Percentiles rank a stretch among this genome's conserved stretches.
These are phyloP conservation scores for Heteromyza rotundicornis DNA, from an alignment of 2,888 invertebrate species.

Conservation along the genomic window DNA sequence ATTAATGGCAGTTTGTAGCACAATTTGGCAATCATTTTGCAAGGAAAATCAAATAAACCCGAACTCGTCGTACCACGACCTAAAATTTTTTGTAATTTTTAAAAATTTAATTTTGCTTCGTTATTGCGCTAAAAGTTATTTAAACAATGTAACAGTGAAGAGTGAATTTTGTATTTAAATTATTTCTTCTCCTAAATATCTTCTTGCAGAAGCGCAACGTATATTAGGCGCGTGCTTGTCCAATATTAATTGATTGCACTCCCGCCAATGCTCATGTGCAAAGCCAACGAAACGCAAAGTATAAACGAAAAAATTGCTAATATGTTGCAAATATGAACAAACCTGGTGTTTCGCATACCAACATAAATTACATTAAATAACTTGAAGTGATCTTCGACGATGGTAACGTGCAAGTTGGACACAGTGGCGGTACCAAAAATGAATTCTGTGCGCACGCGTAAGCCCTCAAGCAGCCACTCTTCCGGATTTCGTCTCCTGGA, in stretches of 20 bases:
- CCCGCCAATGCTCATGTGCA: not conserved
- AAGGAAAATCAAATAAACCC: too few species aligned
- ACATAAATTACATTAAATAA: not conserved
- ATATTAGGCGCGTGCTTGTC: not conserved
- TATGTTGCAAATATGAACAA: not conserved
- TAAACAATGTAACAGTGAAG: too few species aligned
- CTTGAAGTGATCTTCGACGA: constrained; percentile 37
- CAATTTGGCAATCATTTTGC: too few species aligned
- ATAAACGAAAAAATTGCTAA: not conserved
- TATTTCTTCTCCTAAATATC: not conserved
- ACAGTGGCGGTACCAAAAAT: constrained; percentile 57
- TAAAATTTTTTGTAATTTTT: too few species aligned
- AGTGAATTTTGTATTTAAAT: not conserved
- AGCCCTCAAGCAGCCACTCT: constrained; percentile 54
- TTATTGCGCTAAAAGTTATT: too few species aligned
- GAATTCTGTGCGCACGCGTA: constrained; percentile 49
- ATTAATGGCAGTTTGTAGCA: too few species aligned
- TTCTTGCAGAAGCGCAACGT: not conserved
- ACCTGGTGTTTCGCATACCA: not conserved
- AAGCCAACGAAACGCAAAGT: not conserved
- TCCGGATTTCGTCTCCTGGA: constrained; percentile 62
- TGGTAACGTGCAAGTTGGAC: constrained; percentile 63
- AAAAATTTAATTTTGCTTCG: too few species aligned
- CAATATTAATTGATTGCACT: not conserved
- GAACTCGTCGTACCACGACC: too few species aligned